A percentile compares a stretch with the other conserved stretches of the same genome.
Conservation (phyloP, 2,113 vertebrate species). For the Heloderma charlesbogerti region DNA sequence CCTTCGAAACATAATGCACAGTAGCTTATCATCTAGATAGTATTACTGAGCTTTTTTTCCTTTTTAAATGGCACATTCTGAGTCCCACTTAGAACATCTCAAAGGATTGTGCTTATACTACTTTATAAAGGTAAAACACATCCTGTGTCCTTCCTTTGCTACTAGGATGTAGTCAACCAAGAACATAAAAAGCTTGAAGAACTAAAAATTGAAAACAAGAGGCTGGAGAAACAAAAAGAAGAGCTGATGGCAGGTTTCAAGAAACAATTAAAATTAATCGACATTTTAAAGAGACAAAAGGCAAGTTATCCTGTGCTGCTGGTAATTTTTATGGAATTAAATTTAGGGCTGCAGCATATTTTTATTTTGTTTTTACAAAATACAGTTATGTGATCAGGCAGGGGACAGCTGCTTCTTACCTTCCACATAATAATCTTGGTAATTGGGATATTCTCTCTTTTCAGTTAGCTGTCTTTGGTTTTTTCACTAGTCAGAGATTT, state of each 20-base stretch:
- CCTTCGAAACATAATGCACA: too few species aligned
- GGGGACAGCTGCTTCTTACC: not conserved
- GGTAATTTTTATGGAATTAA: not conserved
- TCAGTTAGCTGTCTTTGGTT: not conserved
- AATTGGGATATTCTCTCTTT: not conserved
- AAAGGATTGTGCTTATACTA: slow-evolving; percentile 12
- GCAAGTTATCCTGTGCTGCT: slow-evolving; percentile 67
- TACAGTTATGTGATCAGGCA: not conserved
- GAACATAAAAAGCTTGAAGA: slow-evolving; percentile 88
- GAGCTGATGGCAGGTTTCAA: slow-evolving; percentile 92
- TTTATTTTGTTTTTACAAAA: not conserved
- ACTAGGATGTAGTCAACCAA: slow-evolving; percentile 84
- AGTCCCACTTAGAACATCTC: not conserved
- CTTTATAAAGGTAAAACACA: not conserved
- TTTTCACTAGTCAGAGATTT: not conserved
- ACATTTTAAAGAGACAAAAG: slow-evolving; percentile 96
- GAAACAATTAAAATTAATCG: slow-evolving; percentile 95
- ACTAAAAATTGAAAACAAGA: slow-evolving; percentile 90
- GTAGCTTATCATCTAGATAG: too few species aligned
- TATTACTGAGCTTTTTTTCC: not conserved
- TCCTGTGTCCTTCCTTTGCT: slow-evolving; percentile 36
- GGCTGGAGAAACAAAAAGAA: slow-evolving; percentile 92
- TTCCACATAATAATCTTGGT: not conserved
- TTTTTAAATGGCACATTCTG: not conserved
- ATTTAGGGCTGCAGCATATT: not conserved